A percentile compares a stretch with the other conserved stretches of the same genome.
Evolutionary conservation across 1,140 invertebrate species (phyloP).

Genomic region (Cryptotermes secundus): DNA sequence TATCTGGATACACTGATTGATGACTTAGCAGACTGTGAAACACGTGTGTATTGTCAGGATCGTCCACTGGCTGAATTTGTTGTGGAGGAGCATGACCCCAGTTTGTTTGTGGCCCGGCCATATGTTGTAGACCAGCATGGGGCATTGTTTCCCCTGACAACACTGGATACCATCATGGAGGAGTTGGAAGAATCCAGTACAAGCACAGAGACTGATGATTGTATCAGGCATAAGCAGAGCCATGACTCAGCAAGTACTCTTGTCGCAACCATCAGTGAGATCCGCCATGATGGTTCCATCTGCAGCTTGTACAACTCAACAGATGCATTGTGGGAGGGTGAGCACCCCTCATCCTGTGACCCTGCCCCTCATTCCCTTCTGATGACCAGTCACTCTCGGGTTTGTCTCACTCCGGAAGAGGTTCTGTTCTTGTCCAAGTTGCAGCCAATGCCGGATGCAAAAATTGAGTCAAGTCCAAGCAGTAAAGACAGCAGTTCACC

Average conservation of each 20-base stretch:
- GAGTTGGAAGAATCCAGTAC: conserved; percentile 54
- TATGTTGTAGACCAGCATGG: conserved; percentile 58
- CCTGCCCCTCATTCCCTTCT: conserved; percentile 27
- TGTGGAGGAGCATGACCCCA: conserved; percentile 46
- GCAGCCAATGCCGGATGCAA: conserved; percentile 46
- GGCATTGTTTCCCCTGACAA: conserved; percentile 54
- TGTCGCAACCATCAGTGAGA: conserved; percentile 64
- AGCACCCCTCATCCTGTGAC: not conserved
- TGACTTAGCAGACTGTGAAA: conserved; percentile 49
- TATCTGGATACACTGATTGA: conserved; percentile 56
- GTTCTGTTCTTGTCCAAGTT: conserved; percentile 53
- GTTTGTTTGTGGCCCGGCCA: conserved; percentile 56
- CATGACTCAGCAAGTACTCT: conserved; percentile 56
- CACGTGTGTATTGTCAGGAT: conserved; percentile 35
- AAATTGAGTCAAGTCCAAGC: not conserved
- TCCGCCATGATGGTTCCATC: conserved; percentile 40
- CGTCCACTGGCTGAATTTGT: conserved; percentile 44
- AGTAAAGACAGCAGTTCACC: not conserved
- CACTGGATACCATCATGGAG: conserved; percentile 58
- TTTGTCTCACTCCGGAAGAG: conserved; percentile 51
- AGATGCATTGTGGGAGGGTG: conserved; percentile 35
- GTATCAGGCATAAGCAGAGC: conserved; percentile 48
- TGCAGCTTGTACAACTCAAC: conserved; percentile 36
- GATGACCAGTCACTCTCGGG: conserved; percentile 32
- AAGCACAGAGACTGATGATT: conserved; percentile 41